Conservation (phyloP, 2,888 invertebrate species). For the Punctoribates punctum region DNA sequence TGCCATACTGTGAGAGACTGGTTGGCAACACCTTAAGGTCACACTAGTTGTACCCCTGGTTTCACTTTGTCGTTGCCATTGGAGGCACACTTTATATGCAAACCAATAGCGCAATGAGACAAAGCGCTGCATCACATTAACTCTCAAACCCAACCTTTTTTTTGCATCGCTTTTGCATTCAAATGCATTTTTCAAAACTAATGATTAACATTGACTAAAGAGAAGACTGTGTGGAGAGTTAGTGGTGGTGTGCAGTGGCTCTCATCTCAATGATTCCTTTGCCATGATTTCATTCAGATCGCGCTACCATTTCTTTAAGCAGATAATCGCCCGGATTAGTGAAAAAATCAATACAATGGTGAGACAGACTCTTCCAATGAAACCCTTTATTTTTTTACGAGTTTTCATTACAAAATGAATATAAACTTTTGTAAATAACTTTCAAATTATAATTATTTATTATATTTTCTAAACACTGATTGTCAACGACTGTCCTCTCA, state of each 20-base stretch:
- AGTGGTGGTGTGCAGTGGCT: constrained; percentile 38
- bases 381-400: neutral
- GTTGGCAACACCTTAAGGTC: constrained; percentile 31
- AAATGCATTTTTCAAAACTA: constrained; percentile 2
- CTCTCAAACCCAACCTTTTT: neutral
- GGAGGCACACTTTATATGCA: constrained; percentile 24
- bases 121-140: constrained; percentile 31
- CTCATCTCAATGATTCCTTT: neutral
- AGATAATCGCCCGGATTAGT: neutral
- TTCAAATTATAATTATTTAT: no score
- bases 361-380: neutral
- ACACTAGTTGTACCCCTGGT: constrained; percentile 26
- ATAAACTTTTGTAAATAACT: no score
- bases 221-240: neutral
- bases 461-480: no score
- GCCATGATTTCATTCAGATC: constrained; percentile 15
- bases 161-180: constrained; percentile 14
- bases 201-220: neutral
- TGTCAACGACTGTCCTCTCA: no score
- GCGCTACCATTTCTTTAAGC: constrained; percentile 38
- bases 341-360: neutral
- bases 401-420: no score
- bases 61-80: neutral
- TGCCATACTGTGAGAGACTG: neutral
- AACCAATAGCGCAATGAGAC: constrained; percentile 22